phyloP scores from a whole-genome alignment of 2,113 vertebrate species.

The Charadrius vociferus region DNA sequence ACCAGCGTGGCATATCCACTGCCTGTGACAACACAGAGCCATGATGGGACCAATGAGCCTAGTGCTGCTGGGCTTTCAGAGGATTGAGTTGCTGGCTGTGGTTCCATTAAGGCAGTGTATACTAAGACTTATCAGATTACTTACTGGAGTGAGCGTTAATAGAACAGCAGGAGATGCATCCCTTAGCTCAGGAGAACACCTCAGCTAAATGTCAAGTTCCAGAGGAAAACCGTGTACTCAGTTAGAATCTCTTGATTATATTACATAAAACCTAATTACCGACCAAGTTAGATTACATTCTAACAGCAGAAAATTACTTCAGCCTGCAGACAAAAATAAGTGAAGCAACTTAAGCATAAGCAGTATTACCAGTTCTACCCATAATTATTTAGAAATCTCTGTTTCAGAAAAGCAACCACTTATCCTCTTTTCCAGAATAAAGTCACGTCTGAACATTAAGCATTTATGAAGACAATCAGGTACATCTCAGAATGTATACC shows the following conservation, averaged over 20 bases:
- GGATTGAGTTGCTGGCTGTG: neutral
- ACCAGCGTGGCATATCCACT: neutral
- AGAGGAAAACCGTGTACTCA: neutral
- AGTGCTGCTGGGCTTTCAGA: neutral
- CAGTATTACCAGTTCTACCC: neutral
- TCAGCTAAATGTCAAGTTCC: neutral
- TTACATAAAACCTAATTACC: neutral
- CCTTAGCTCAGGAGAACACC: neutral
- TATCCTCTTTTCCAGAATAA: neutral
- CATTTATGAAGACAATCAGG: neutral
- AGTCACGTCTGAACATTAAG: neutral
- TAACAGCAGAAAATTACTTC: neutral
- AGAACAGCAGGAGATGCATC: neutral
- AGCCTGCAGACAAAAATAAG: neutral
- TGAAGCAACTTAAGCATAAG: neutral
- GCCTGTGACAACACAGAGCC: neutral
- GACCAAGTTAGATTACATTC: neutral
- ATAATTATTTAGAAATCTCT: neutral
- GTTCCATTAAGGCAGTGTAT: neutral
- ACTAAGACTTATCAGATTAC: neutral
- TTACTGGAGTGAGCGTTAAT: neutral
- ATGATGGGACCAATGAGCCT: neutral
- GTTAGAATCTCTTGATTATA: neutral
- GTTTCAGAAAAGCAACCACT: neutral
- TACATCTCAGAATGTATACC: neutral